Conservation (phyloP, 2,888 invertebrate species). For the Nasonovia ribisnigri region DNA sequence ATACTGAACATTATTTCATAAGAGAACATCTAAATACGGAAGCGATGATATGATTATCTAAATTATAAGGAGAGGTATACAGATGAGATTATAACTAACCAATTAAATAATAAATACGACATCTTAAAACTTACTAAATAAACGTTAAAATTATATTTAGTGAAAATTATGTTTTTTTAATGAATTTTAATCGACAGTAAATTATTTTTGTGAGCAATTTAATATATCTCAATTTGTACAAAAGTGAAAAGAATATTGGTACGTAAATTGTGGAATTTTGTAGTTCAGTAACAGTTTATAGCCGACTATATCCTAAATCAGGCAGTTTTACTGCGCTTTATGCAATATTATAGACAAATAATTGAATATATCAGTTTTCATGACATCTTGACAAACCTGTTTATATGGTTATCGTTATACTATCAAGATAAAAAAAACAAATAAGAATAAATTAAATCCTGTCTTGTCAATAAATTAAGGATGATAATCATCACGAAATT, state of each 20-base stretch:
- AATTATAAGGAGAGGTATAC: not conserved
- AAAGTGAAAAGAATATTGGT: not conserved
- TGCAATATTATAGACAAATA: not conserved
- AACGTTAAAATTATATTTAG: not conserved
- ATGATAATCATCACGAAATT: not conserved
- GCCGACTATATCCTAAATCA: not conserved
- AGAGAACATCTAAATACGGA: not conserved
- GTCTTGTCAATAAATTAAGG: slow-evolving; percentile 10
- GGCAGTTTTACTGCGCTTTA: not conserved
- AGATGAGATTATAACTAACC: too few species aligned
- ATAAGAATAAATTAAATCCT: slow-evolving; percentile 10
- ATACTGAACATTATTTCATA: not conserved
- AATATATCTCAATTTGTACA: not conserved
- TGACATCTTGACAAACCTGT: slow-evolving; percentile 42
- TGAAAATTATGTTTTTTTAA: not conserved
- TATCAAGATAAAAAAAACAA: slow-evolving; percentile 1
- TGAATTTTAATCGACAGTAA: not conserved
- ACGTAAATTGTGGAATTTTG: not conserved
- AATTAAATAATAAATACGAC: not conserved
- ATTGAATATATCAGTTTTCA: slow-evolving; percentile 33
- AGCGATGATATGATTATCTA: not conserved
- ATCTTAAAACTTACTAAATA: not conserved
- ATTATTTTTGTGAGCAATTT: not conserved
- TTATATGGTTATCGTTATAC: not conserved
- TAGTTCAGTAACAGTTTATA: not conserved